These are phyloP conservation scores for Poecilia picta DNA, from an alignment of 2,797 vertebrate species.

Conservation along the genomic window DNA sequence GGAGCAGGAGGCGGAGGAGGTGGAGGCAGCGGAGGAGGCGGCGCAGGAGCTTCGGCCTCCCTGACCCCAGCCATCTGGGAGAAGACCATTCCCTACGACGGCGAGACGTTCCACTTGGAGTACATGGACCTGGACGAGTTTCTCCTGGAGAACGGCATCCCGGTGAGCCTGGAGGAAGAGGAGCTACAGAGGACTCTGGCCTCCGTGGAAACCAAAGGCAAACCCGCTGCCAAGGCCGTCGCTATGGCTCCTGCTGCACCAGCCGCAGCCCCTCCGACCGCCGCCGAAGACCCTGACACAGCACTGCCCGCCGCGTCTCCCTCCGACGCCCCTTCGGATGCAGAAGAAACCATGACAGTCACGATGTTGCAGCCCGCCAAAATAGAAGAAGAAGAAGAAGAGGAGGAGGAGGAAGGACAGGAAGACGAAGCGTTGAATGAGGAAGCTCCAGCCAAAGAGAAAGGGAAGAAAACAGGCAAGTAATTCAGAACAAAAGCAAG, in stretches of 20 bases:
- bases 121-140: slow-evolving; percentile 99
- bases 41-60: slow-evolving; percentile 90
- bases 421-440: slow-evolving; percentile 51
- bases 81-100: slow-evolving; percentile 97
- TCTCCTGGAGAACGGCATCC: slow-evolving; percentile 96
- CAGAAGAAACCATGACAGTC: slow-evolving; percentile 59
- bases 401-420: slow-evolving; percentile 38
- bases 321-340: slow-evolving; percentile 47
- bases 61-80: slow-evolving; percentile 97
- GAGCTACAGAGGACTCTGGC: slow-evolving; percentile 76
- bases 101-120: slow-evolving; percentile 97
- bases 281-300: not conserved
- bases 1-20: slow-evolving; percentile 42
- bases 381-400: slow-evolving; percentile 70
- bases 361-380: slow-evolving; percentile 85
- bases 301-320: slow-evolving; percentile 20
- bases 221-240: slow-evolving; percentile 65
- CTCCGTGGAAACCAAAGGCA: slow-evolving; percentile 80
- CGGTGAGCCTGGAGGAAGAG: slow-evolving; percentile 84
- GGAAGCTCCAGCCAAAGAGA: slow-evolving; percentile 33
- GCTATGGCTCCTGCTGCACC: slow-evolving; percentile 23
- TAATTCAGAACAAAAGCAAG: not conserved
- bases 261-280: not conserved
- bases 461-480: slow-evolving; percentile 65
- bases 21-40: slow-evolving; percentile 30